Conservation (phyloP, 2,888 invertebrate genomes). For the Neoaliturus tenellus region DNA sequence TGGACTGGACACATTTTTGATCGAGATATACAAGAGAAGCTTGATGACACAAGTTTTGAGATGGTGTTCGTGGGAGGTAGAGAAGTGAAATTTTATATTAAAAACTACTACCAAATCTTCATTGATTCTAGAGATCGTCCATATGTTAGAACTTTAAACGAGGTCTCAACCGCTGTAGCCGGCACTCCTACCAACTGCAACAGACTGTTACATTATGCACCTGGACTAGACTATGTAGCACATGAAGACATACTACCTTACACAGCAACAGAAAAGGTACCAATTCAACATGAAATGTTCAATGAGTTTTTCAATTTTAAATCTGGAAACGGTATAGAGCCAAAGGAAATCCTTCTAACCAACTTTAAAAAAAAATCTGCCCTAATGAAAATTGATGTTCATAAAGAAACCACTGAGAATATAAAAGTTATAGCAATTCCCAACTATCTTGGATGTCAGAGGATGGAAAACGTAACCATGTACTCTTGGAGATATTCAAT, state of each 20-base stretch:
- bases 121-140: neutral
- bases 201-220: neutral
- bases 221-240: neutral
- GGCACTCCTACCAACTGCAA: neutral
- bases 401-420: conserved; percentile 7
- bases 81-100: neutral
- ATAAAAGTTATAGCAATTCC: conserved; percentile 3
- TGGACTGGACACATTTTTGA: conserved; percentile 10
- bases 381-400: neutral
- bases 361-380: neutral
- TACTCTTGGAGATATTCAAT: conserved; percentile 11
- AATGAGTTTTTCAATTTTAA: neutral
- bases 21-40: neutral
- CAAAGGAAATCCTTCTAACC: neutral
- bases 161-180: neutral
- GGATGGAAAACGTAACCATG: neutral
- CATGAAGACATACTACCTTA: conserved; percentile 15
- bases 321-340: neutral
- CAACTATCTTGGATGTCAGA: neutral
- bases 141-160: neutral
- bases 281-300: neutral
- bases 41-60: neutral
- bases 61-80: neutral
- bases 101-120: neutral
- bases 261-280: neutral